Conservation (phyloP, 2,888 invertebrate species). For the Julus scanicus region DNA sequence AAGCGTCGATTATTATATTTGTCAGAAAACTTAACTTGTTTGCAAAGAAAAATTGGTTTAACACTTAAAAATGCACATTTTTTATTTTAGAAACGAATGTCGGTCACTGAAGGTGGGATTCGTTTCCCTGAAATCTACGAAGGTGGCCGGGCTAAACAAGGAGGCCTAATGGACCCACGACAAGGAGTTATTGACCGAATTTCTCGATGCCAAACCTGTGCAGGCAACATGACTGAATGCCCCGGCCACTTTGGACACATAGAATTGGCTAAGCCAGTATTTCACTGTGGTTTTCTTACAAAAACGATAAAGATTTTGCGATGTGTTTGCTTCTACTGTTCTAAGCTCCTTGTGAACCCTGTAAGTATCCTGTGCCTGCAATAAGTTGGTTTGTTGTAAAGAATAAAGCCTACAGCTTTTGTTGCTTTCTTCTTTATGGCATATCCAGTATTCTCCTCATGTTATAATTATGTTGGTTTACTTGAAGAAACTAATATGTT, state of each 20-base stretch:
- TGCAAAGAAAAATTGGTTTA: too few relatives aligned
- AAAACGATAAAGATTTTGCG: constrained; percentile 97
- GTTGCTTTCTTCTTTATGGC: neutral
- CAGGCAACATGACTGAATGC: constrained; percentile 97
- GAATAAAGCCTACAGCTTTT: neutral
- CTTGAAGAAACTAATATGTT: neutral
- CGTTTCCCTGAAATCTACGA: constrained; percentile 98
- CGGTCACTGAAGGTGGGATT: constrained; percentile 96
- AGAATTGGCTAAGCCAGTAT: constrained; percentile 97
- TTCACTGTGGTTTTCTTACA: constrained; percentile 96
- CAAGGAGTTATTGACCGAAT: constrained; percentile 97
- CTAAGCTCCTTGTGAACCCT: constrained; percentile 93
- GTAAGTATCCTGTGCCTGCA: constrained; percentile 72
- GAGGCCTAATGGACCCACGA: constrained; percentile 98
- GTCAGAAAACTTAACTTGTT: too few relatives aligned
- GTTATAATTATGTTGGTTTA: neutral
- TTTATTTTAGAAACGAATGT: constrained; percentile 88
- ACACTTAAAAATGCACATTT: neutral
- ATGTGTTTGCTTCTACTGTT: constrained; percentile 99
- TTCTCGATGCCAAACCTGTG: constrained; percentile 94
- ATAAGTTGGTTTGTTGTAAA: neutral
- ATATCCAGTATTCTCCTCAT: neutral
- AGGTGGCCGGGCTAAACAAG: constrained; percentile 96
- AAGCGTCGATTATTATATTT: too few relatives aligned
- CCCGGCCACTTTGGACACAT: constrained; percentile 99